Percentiles rank a stretch among this genome's conserved stretches.
Evolutionary conservation across 2,888 invertebrate genomes (phyloP).

Genomic region (Melanotus villosus): DNA sequence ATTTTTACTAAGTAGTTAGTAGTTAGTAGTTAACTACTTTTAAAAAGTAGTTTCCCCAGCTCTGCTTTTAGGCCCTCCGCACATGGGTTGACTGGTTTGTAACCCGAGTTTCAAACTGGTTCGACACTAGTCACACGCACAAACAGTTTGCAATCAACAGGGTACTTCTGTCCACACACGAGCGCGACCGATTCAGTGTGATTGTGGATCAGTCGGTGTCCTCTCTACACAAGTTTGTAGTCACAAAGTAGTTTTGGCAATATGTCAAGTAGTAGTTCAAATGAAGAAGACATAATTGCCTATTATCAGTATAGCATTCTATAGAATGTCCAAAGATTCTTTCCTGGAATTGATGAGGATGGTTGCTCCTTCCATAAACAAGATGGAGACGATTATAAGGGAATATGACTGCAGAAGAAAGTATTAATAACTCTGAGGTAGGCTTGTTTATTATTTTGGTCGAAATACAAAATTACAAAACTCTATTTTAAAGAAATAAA

Average conservation of each 20-base stretch:
- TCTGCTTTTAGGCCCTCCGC: no score
- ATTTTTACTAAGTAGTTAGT: no score
- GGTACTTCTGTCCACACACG: neutral
- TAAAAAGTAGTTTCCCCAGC: no score
- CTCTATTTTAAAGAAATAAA: neutral
- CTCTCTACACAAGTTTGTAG: no score
- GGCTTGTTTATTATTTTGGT: constrained; percentile 14
- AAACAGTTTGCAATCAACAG: no score
- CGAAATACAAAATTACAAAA: constrained; percentile 9
- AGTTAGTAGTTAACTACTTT: no score
- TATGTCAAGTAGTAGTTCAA: constrained; percentile 24
- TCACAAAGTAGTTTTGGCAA: no score
- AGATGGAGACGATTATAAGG: constrained; percentile 26
- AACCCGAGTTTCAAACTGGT: no score
- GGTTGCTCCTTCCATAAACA: constrained; percentile 13
- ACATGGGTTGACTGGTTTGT: no score
- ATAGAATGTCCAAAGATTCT: constrained; percentile 14
- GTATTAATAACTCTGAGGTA: constrained; percentile 25
- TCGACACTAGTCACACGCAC: no score
- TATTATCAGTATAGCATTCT: constrained; percentile 9
- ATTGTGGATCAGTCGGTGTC: neutral
- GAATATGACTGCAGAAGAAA: constrained; percentile 24
- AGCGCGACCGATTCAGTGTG: neutral
- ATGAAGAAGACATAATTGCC: constrained; percentile 6
- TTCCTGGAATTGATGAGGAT: constrained; percentile 19